Evolutionary conservation across 2,113 vertebrate genomes (phyloP).

Genomic region (Pipra filicauda): DNA sequence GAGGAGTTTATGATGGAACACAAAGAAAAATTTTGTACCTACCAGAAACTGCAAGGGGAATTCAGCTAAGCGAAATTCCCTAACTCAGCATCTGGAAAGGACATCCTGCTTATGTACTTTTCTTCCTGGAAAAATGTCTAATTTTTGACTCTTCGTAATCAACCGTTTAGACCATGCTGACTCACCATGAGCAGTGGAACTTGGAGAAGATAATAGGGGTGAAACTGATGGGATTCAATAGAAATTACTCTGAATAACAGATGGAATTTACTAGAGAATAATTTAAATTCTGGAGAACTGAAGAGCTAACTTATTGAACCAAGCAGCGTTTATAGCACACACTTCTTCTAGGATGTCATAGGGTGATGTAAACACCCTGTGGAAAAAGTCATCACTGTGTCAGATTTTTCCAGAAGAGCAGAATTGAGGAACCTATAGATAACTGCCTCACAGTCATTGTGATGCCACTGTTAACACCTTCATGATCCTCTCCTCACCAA

Average conservation of each 20-base stretch:
- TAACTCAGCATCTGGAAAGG: conserved; percentile 56
- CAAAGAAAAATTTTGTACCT: conserved; percentile 36
- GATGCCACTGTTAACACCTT: neutral
- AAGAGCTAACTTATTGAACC: conserved; percentile 16
- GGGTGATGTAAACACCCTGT: neutral
- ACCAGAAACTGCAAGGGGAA: neutral
- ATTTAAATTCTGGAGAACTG: conserved; percentile 25
- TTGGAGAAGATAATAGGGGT: neutral
- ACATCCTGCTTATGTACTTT: conserved; percentile 35
- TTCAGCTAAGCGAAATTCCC: neutral
- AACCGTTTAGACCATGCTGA: conserved; percentile 25
- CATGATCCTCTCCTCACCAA: neutral
- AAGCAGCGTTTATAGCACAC: neutral
- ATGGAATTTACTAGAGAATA: conserved; percentile 26
- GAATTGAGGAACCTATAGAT: neutral
- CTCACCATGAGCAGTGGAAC: conserved; percentile 36
- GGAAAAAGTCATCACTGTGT: neutral
- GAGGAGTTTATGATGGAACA: conserved; percentile 16
- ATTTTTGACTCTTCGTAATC: neutral
- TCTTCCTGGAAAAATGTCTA: conserved; percentile 48
- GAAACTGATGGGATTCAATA: conserved; percentile 5
- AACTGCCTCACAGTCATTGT: neutral
- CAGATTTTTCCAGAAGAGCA: neutral
- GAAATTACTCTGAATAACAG: conserved; percentile 15
- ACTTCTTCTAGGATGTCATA: neutral